Evolutionary conservation across 2,113 vertebrate genomes (phyloP).

Genomic region (Cyrtonyx montezumae): DNA sequence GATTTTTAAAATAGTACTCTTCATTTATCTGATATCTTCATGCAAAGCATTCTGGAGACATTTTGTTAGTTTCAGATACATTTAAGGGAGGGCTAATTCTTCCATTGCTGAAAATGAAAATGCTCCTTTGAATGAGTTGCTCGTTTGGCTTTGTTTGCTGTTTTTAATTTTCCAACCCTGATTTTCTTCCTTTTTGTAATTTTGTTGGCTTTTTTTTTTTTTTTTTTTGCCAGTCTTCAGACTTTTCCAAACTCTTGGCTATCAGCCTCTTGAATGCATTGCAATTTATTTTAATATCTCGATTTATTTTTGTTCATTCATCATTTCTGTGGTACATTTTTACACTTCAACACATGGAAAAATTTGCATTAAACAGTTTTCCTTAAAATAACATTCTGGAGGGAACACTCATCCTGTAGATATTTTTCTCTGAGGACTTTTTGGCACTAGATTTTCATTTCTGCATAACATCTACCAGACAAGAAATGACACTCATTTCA

Average conservation of each 20-base stretch:
- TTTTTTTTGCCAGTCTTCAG: neutral
- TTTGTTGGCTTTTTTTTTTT: neutral
- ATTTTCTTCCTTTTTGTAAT: neutral
- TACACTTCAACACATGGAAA: neutral
- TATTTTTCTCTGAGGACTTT: neutral
- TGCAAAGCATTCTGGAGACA: neutral
- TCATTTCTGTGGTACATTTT: neutral
- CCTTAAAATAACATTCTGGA: neutral
- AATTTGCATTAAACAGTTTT: neutral
- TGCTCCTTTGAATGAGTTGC: neutral
- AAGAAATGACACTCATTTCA: neutral
- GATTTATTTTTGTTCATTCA: neutral
- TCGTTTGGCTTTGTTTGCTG: neutral
- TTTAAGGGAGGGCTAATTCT: neutral
- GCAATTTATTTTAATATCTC: neutral
- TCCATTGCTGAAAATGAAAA: neutral
- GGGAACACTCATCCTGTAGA: neutral
- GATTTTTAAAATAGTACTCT: neutral
- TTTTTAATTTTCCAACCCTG: neutral
- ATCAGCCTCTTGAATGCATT: neutral
- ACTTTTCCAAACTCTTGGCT: neutral
- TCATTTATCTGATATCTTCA: neutral
- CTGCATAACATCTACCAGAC: conserved; percentile 1
- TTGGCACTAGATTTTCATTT: neutral
- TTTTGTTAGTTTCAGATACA: neutral